Conservation (phyloP, 2,888 invertebrate species). For the Mythimna ferrago region DNA sequence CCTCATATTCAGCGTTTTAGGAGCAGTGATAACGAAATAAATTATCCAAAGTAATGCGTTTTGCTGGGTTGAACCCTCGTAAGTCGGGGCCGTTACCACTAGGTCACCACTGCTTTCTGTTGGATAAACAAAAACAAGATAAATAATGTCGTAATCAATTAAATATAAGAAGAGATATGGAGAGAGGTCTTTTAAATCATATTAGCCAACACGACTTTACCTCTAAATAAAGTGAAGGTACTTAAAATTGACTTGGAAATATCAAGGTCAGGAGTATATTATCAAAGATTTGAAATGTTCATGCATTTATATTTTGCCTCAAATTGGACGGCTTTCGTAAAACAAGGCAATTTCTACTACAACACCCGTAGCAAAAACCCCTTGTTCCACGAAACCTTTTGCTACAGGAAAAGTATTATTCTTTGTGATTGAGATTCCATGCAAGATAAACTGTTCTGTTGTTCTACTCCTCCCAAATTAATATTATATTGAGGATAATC, state of each 20-base stretch:
- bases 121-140: too few species aligned
- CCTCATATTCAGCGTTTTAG: too few species aligned
- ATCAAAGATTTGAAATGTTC: not conserved
- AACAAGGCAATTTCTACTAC: not conserved
- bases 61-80: too few species aligned
- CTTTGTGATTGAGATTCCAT: not conserved
- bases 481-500: slow-evolving; percentile 15
- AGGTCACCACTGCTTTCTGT: too few species aligned
- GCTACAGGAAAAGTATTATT: not conserved
- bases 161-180: too few species aligned
- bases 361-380: not conserved
- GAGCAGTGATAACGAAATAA: too few species aligned
- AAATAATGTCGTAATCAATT: too few species aligned
- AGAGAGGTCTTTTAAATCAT: too few species aligned
- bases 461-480: slow-evolving; percentile 9
- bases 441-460: slow-evolving; percentile 13
- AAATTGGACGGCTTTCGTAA: not conserved
- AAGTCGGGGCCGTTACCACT: too few species aligned
- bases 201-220: too few species aligned
- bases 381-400: not conserved
- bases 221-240: too few species aligned
- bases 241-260: not conserved
- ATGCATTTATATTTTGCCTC: not conserved
- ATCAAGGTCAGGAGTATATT: not conserved
- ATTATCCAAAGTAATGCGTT: too few species aligned